Percentiles rank a stretch among this genome's conserved stretches.
Evolutionary conservation across 1,140 invertebrate species (phyloP).

Genomic region (Heliconius himera): DNA sequence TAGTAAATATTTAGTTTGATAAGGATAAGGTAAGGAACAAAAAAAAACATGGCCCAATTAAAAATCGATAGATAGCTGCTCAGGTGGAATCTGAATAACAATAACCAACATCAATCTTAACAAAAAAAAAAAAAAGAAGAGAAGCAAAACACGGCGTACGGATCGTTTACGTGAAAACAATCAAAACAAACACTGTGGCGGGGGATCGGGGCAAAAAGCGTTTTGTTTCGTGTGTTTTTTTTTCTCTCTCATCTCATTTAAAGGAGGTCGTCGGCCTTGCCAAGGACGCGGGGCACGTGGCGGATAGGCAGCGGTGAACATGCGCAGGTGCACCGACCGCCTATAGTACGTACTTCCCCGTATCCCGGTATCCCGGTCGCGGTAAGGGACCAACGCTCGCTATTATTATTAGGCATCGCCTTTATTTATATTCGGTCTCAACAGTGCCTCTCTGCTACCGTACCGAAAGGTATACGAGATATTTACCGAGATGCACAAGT

Average conservation of each 20-base stretch:
- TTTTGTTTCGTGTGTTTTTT: constrained; percentile 46
- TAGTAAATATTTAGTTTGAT: constrained; percentile 20
- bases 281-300: constrained; percentile 76
- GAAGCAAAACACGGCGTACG: constrained; percentile 47
- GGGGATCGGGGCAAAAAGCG: constrained; percentile 56
- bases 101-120: constrained; percentile 54
- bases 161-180: constrained; percentile 74
- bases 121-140: constrained; percentile 62
- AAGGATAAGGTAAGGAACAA: constrained; percentile 25
- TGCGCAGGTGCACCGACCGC: constrained; percentile 42
- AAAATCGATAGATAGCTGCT: constrained; percentile 20
- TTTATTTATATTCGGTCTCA: neutral
- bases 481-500: neutral
- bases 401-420: constrained; percentile 18
- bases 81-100: constrained; percentile 45
- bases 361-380: constrained; percentile 16
- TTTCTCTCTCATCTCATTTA: constrained; percentile 63
- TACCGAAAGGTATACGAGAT: neutral
- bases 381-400: constrained; percentile 13
- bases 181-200: constrained; percentile 73
- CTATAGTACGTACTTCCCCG: constrained; percentile 1
- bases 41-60: constrained; percentile 27
- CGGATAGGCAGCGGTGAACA: constrained; percentile 64
- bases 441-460: neutral
- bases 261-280: constrained; percentile 66